These are phyloP conservation scores for Amphimedon queenslandica DNA, from an alignment of 37 sponge, comb jelly and placozoan genomes.

Conservation along the genomic window DNA sequence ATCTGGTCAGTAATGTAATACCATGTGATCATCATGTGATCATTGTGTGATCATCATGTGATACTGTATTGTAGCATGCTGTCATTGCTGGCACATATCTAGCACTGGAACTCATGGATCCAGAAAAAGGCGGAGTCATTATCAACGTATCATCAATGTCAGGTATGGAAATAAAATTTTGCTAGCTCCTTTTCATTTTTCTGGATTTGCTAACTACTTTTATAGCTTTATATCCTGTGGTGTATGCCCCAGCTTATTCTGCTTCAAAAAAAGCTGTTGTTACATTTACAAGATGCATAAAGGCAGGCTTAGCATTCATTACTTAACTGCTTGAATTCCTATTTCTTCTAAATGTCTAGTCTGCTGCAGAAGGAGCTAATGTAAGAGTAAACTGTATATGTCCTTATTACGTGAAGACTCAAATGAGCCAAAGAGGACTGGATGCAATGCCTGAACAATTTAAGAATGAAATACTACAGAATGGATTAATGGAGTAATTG, in stretches of 20 bases:
- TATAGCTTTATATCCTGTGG: conserved; percentile 44
- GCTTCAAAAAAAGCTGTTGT: conserved; percentile 69
- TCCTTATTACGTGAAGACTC: background rate
- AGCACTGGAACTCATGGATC: conserved; percentile 70
- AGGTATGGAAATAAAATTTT: conserved; percentile 33
- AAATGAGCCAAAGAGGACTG: background rate
- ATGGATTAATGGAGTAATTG: background rate
- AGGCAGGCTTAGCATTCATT: background rate
- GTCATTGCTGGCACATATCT: conserved; percentile 56
- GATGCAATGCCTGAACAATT: background rate
- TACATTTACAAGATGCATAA: conserved; percentile 44
- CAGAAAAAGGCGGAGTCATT: conserved; percentile 52
- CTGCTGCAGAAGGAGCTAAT: background rate
- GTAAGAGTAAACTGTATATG: conserved; percentile 80
- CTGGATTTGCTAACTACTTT: too few species aligned
- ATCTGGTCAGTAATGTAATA: too few species aligned
- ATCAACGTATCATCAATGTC: conserved; percentile 77
- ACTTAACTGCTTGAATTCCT: background rate
- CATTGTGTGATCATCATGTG: too few species aligned
- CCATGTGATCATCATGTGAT: too few species aligned
- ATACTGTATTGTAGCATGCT: conserved; percentile 24
- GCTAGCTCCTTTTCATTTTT: too few species aligned
- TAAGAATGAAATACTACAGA: background rate
- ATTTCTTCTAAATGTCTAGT: background rate
- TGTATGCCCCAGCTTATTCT: conserved; percentile 47